Evolutionary conservation across 2,888 invertebrate genomes (phyloP).

Genomic region (Drosophila multiciliata): DNA sequence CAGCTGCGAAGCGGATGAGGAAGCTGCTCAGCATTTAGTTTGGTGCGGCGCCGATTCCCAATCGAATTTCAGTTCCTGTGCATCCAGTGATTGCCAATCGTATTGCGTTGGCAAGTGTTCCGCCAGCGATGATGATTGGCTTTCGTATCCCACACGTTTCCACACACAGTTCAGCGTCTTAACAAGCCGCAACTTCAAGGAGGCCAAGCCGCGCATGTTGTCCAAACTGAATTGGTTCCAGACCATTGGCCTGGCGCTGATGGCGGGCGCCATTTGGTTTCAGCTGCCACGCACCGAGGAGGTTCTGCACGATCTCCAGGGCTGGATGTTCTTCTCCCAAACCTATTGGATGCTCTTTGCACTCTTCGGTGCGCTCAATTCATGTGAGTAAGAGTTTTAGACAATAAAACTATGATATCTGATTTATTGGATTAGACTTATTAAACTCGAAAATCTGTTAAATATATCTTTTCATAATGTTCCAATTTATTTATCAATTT

Average conservation of each 20-base stretch:
- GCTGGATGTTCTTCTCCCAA: slow-evolving; percentile 93
- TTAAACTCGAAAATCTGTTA: neutral
- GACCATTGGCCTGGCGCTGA: slow-evolving; percentile 89
- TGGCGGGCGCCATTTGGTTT: slow-evolving; percentile 92
- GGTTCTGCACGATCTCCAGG: slow-evolving; percentile 91
- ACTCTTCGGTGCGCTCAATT: slow-evolving; percentile 91
- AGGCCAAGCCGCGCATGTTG: slow-evolving; percentile 90
- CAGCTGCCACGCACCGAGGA: slow-evolving; percentile 91
- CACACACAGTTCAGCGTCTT: slow-evolving; percentile 92
- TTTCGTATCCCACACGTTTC: slow-evolving; percentile 91
- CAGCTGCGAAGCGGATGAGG: slow-evolving; percentile 67
- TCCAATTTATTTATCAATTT: neutral
- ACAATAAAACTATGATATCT: neutral
- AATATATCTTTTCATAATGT: neutral
- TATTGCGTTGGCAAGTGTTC: slow-evolving; percentile 54
- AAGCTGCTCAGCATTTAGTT: slow-evolving; percentile 88
- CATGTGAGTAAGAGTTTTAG: slow-evolving; percentile 87
- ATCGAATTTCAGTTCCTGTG: slow-evolving; percentile 88
- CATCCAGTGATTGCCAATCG: slow-evolving; percentile 85
- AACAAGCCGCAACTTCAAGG: slow-evolving; percentile 90
- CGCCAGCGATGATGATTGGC: slow-evolving; percentile 85
- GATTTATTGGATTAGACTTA: neutral
- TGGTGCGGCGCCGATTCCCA: slow-evolving; percentile 87
- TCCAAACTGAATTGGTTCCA: slow-evolving; percentile 92
- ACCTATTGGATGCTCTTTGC: slow-evolving; percentile 94